Evolutionary conservation across 2,113 vertebrate species (phyloP).

Genomic region (Toxotes jaculatrix): DNA sequence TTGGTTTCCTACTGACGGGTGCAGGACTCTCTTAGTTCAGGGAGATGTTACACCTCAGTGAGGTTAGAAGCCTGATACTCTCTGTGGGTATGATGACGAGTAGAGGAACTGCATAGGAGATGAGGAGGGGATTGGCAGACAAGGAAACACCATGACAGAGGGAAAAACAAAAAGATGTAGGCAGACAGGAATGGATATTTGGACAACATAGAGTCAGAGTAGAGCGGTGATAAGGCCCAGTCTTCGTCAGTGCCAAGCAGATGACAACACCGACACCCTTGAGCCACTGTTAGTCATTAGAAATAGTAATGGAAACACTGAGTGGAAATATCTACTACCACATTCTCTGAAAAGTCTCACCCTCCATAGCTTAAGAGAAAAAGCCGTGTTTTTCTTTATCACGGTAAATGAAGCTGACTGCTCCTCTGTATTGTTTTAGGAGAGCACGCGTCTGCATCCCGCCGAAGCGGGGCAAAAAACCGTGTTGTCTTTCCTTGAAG

Average conservation of each 20-base stretch:
- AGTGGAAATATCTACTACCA: slow-evolving; percentile 71
- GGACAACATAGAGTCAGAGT: slow-evolving; percentile 14
- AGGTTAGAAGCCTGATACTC: slow-evolving; percentile 67
- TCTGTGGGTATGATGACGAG: slow-evolving; percentile 40
- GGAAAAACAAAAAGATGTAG: slow-evolving; percentile 42
- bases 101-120: slow-evolving; percentile 10
- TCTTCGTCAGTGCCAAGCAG: slow-evolving; percentile 47
- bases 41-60: slow-evolving; percentile 55
- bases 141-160: slow-evolving; percentile 28
- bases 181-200: slow-evolving; percentile 29
- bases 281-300: slow-evolving; percentile 71
- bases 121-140: background rate
- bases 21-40: slow-evolving; percentile 36
- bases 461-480: slow-evolving; percentile 61
- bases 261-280: slow-evolving; percentile 64
- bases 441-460: slow-evolving; percentile 62
- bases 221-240: slow-evolving; percentile 43
- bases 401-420: slow-evolving; percentile 76
- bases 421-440: slow-evolving; percentile 81
- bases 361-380: slow-evolving; percentile 62
- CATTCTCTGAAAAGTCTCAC: slow-evolving; percentile 60
- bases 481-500: slow-evolving; percentile 75
- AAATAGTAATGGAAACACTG: slow-evolving; percentile 71
- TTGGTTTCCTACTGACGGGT: slow-evolving; percentile 43
- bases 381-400: slow-evolving; percentile 75